phyloP scores from a whole-genome alignment of 2,888 invertebrate species.

The Caenorhabditis sulstoni region DNA sequence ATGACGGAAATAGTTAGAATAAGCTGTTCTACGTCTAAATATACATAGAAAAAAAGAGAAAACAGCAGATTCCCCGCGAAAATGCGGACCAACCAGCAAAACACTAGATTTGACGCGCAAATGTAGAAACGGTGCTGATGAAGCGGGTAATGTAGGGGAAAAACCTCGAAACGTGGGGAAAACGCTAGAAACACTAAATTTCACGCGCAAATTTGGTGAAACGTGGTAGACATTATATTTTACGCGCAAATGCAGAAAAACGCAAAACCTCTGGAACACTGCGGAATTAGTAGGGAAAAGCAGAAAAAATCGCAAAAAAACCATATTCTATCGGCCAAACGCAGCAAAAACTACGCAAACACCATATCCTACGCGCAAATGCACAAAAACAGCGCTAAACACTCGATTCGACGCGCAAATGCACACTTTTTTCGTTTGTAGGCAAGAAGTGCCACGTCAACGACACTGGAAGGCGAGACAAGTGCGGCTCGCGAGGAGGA shows the following conservation, averaged over 20 bases:
- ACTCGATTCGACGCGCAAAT: not conserved
- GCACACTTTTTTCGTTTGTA: not conserved
- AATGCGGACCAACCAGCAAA: no score
- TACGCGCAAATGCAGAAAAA: not conserved
- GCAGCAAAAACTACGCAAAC: not conserved
- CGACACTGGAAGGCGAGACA: conserved; percentile 31
- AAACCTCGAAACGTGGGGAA: no score
- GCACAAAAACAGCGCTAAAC: not conserved
- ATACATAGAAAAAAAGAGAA: no score
- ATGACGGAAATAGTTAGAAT: no score
- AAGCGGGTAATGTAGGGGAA: no score
- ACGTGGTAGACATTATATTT: not conserved
- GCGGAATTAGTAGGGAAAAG: no score
- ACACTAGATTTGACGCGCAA: no score
- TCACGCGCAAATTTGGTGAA: not conserved
- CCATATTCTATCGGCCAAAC: not conserved
- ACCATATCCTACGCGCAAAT: not conserved
- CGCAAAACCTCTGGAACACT: no score
- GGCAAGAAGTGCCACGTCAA: conserved; percentile 35
- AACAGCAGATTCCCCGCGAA: no score
- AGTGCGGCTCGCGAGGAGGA: conserved; percentile 37
- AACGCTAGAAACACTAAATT: not conserved
- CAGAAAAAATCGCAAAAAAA: not conserved
- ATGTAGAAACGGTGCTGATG: no score
- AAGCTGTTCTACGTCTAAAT: no score